Conservation (phyloP, 1,140 invertebrate genomes). For the Mercenaria mercenaria region DNA sequence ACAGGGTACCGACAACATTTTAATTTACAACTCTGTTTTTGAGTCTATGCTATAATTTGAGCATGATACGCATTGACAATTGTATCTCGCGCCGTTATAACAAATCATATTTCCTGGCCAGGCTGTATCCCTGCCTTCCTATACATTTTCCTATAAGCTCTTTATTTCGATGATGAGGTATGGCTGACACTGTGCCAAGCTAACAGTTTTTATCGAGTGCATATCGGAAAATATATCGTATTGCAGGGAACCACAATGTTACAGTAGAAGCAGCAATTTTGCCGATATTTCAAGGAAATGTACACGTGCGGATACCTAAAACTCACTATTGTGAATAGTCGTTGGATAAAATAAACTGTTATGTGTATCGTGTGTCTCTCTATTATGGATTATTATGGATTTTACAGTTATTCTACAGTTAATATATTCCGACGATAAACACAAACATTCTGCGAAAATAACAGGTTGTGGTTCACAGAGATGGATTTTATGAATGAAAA, state of each 20-base stretch:
- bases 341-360: no score
- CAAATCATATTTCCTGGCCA: background rate
- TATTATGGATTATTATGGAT: no score
- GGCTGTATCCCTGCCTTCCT: background rate
- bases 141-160: background rate
- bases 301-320: background rate
- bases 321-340: no score
- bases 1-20: no score
- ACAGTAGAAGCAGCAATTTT: background rate
- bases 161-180: constrained; percentile 10
- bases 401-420: no score
- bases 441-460: no score
- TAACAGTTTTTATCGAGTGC: background rate
- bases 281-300: background rate
- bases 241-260: constrained; percentile 12
- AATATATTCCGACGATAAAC: background rate
- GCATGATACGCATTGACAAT: no score
- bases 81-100: background rate
- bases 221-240: constrained; percentile 24
- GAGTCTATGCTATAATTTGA: no score
- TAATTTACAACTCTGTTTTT: no score
- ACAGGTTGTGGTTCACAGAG: background rate
- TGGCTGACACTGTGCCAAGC: background rate
- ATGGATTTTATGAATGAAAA: constrained; percentile 8
- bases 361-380: no score